Evolutionary conservation across 2,888 invertebrate genomes (phyloP).

Genomic region (Syrphus vitripennis): DNA sequence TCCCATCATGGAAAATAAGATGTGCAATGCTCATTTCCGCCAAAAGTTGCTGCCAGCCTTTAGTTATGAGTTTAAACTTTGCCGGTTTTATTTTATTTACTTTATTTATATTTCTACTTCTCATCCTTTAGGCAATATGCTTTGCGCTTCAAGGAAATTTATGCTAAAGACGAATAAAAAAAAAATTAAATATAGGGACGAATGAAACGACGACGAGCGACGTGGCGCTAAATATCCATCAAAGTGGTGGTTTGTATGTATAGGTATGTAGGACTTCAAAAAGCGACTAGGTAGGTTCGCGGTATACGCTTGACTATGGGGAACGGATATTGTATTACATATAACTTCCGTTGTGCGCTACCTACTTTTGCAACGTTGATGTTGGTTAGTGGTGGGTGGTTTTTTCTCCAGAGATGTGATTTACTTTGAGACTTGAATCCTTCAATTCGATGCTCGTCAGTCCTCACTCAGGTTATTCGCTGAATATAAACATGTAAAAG

Average conservation of each 20-base stretch:
- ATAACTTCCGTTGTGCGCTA: slow-evolving; percentile 42
- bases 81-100: slow-evolving; percentile 60
- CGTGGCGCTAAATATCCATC: slow-evolving; percentile 68
- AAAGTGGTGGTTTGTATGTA: slow-evolving; percentile 58
- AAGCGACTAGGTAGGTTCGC: slow-evolving; percentile 56
- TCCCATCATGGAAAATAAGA: slow-evolving; percentile 27
- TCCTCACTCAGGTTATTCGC: slow-evolving; percentile 15
- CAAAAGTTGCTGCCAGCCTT: slow-evolving; percentile 62
- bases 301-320: too few relatives aligned
- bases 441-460: slow-evolving; percentile 58
- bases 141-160: slow-evolving; percentile 44
- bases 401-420: slow-evolving; percentile 67
- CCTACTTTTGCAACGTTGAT: slow-evolving; percentile 6
- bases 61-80: slow-evolving; percentile 70
- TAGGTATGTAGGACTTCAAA: slow-evolving; percentile 51
- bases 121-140: slow-evolving; percentile 47
- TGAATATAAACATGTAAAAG: not conserved
- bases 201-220: slow-evolving; percentile 5
- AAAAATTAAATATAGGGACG: not conserved
- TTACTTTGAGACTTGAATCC: slow-evolving; percentile 68
- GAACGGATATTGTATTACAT: slow-evolving; percentile 63
- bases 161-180: not conserved
- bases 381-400: too few relatives aligned
- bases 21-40: slow-evolving; percentile 71
- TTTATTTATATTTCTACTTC: slow-evolving; percentile 59